Base-by-base conservation (phyloP, 64 coral and sea anemone species). In the Exaiptasia diaphana region DNA sequence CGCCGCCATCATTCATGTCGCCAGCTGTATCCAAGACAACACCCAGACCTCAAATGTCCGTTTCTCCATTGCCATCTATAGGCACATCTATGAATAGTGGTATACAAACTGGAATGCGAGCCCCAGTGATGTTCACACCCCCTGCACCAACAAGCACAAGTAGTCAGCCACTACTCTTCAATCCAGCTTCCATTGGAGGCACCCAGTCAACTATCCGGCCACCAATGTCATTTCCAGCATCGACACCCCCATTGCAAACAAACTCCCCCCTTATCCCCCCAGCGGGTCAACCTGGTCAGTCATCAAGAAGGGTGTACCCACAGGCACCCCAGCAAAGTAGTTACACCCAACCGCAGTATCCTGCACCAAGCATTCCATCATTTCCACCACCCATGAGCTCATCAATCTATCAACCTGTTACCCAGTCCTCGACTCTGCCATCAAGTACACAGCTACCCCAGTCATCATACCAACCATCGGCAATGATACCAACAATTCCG, bases 181-280 rank as follows among this genome's bases (percentile, higher is more conserved):
- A n/a, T n/a, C n/a, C n/a, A n/a, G n/a, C n/a, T n/a, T n/a, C n/a
- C n/a, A n/a, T n/a, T n/a, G n/a, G n/a, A n/a, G n/a, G n/a, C n/a
- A n/a, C n/a, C n/a, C n/a, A n/a, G n/a, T n/a, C n/a, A n/a, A n/a
- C n/a, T n/a, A n/a, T n/a, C n/a, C n/a, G n/a, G n/a, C n/a, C n/a
- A n/a, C n/a, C n/a, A n/a, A n/a, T n/a, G n/a, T n/a, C n/a, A n/a
- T n/a, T n/a, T n/a, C n/a, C 76, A 79, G 38, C 41, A 3, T n/a
- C 35, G 12, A 25, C 13, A 44, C 22, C 29, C 56, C 18, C 76
- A 57, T 35, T 18, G 15, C 14, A 26, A 81, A 5, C 39, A 22
- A 4, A 68, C 29, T 49, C 78, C 78, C 11, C 22, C n/a, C n/a
- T n/a, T n/a, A n/a, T n/a, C n/a, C n/a, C 71, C 30, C 83, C 83